Evolutionary conservation across 2,113 vertebrate genomes (phyloP).

Genomic region (Nibea coibor): DNA sequence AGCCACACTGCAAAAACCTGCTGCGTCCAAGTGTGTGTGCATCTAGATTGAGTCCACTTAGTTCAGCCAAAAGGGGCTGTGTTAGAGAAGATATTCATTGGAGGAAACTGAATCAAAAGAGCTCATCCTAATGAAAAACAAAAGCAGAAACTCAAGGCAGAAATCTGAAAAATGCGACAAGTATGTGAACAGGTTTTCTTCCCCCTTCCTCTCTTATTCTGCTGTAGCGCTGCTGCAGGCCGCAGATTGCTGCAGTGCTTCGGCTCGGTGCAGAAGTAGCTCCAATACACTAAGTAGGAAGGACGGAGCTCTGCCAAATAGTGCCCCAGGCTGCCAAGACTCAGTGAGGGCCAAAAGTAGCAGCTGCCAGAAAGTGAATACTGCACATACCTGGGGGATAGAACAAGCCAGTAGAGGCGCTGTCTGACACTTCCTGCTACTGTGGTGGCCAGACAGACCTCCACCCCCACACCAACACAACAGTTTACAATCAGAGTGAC

Average conservation of each 20-base stretch:
- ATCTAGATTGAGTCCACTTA: neutral
- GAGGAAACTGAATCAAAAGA: neutral
- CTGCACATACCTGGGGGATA: neutral
- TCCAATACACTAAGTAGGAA: slow-evolving; percentile 51
- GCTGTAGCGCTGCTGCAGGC: slow-evolving; percentile 35
- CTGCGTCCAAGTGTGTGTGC: slow-evolving; percentile 2
- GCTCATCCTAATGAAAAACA: neutral
- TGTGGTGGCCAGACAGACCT: neutral
- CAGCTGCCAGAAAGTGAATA: slow-evolving; percentile 32
- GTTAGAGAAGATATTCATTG: neutral
- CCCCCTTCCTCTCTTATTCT: slow-evolving; percentile 1
- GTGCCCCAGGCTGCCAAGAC: slow-evolving; percentile 40
- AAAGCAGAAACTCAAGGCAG: neutral
- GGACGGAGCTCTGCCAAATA: slow-evolving; percentile 55
- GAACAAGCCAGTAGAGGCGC: slow-evolving; percentile 7
- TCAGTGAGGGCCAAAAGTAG: slow-evolving; percentile 21
- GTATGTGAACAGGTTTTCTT: neutral
- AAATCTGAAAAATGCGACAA: neutral
- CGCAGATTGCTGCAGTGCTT: slow-evolving; percentile 63
- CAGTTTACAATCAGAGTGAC: neutral
- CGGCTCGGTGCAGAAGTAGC: slow-evolving; percentile 41
- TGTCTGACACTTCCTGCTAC: neutral
- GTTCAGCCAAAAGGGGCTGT: neutral
- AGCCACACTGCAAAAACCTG: slow-evolving; percentile 37
- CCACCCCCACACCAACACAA: neutral